These are phyloP conservation scores for Malurus alboscapulatus DNA, from an alignment of 2,113 vertebrate genomes.

Conservation along the genomic window DNA sequence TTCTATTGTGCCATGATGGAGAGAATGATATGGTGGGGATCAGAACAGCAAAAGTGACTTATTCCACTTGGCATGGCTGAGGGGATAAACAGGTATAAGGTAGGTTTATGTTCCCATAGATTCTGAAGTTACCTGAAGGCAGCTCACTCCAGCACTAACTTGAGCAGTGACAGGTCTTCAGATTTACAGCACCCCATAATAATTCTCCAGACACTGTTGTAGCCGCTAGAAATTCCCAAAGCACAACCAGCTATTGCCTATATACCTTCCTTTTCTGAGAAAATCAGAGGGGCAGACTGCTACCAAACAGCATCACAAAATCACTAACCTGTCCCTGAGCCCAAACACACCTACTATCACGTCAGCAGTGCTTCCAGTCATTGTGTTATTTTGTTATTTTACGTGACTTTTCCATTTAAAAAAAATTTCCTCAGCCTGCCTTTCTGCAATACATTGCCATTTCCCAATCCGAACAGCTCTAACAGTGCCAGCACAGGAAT, in stretches of 20 bases:
- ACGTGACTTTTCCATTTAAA: background rate
- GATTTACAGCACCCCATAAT: background rate
- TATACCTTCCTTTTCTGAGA: background rate
- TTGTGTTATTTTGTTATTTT: background rate
- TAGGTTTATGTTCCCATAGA: conserved; percentile 1
- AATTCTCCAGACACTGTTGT: background rate
- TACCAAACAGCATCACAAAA: background rate
- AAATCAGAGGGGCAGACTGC: background rate
- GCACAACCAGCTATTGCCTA: background rate
- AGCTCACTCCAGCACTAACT: background rate
- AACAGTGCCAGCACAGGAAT: background rate
- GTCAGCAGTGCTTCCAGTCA: background rate
- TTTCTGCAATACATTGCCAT: background rate
- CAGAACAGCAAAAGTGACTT: background rate
- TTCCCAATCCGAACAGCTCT: background rate
- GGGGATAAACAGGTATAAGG: background rate
- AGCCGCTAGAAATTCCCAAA: background rate
- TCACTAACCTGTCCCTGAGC: background rate
- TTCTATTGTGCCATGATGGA: background rate
- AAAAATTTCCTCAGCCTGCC: background rate
- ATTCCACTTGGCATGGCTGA: background rate
- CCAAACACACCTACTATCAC: background rate
- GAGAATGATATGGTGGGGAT: background rate
- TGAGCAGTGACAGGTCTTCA: background rate
- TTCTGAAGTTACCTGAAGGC: background rate